Evolutionary conservation across 1,140 invertebrate genomes (phyloP).

Genomic region (Papilio aristodemus): DNA sequence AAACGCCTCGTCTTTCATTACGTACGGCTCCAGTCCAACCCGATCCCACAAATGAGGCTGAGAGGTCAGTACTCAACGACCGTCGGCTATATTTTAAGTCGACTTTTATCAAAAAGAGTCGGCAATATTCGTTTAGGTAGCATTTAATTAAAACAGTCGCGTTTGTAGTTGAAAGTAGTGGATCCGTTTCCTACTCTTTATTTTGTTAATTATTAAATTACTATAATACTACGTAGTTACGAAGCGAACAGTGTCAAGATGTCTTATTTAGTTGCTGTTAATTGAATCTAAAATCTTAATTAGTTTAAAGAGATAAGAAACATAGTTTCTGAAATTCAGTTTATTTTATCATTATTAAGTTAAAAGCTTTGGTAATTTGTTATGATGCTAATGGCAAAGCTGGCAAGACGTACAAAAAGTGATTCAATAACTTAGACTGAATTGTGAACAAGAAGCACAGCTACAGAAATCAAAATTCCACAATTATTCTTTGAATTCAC

Average conservation of each 20-base stretch:
- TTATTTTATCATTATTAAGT: background rate
- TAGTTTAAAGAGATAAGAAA: background rate
- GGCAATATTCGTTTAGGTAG: conserved; percentile 28
- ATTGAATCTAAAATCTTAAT: background rate
- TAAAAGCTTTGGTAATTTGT: background rate
- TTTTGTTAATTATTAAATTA: conserved; percentile 8
- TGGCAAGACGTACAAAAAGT: background rate
- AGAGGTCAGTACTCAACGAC: conserved; percentile 33
- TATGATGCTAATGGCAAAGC: background rate
- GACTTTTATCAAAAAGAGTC: conserved; percentile 36
- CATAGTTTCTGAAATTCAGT: background rate
- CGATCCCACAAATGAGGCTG: conserved; percentile 37
- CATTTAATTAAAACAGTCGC: conserved; percentile 38
- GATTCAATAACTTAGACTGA: background rate
- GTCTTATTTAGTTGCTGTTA: background rate
- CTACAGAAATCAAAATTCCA: no score
- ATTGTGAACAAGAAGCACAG: conserved; percentile 1
- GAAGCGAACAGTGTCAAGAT: background rate
- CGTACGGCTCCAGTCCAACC: conserved; percentile 26
- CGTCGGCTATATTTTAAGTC: conserved; percentile 32
- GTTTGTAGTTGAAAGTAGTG: conserved; percentile 23
- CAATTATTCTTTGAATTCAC: no score
- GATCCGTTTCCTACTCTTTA: background rate
- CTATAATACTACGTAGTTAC: background rate
- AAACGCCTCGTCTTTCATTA: conserved; percentile 38